Conservation (phyloP, 2,113 vertebrate genomes). For the Cyrtonyx montezumae region DNA sequence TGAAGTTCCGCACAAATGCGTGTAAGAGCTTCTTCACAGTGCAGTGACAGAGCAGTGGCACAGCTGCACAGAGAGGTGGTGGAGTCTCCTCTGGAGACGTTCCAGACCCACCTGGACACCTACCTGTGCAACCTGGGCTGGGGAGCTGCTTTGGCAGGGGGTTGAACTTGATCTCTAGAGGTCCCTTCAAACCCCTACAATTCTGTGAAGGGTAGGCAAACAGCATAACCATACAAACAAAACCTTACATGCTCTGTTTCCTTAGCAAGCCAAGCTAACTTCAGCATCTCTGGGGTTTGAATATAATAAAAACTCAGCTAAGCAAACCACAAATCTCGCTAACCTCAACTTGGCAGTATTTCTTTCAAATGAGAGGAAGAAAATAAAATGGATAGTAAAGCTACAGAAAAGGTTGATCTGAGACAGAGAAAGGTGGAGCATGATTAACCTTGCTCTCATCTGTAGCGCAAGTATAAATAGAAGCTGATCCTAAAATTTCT, state of each 20-base stretch:
- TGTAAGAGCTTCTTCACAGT: too few relatives aligned
- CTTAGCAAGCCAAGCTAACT: not conserved
- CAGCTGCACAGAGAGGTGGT: too few relatives aligned
- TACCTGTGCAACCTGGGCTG: too few relatives aligned
- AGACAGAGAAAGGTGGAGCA: not conserved
- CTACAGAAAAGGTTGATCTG: not conserved
- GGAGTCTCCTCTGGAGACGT: too few relatives aligned
- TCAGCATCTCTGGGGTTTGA: not conserved
- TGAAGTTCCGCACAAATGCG: too few relatives aligned
- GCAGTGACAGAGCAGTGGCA: too few relatives aligned
- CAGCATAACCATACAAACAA: not conserved
- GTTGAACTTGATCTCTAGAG: too few relatives aligned
- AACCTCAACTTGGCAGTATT: not conserved
- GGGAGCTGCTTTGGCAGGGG: too few relatives aligned
- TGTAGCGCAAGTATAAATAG: not conserved
- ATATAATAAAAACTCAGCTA: not conserved
- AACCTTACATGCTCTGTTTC: not conserved
- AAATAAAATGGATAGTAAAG: conserved; percentile 22
- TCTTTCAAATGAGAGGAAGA: conserved; percentile 10
- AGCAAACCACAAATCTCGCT: not conserved
- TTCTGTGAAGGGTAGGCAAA: not conserved
- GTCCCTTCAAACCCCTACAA: too few relatives aligned
- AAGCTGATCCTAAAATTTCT: not conserved
- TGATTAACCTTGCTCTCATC: conserved; percentile 18
- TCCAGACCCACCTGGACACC: too few relatives aligned